Evolutionary conservation across 1,140 invertebrate species (phyloP).

Genomic region (Xylocopa sonorina): DNA sequence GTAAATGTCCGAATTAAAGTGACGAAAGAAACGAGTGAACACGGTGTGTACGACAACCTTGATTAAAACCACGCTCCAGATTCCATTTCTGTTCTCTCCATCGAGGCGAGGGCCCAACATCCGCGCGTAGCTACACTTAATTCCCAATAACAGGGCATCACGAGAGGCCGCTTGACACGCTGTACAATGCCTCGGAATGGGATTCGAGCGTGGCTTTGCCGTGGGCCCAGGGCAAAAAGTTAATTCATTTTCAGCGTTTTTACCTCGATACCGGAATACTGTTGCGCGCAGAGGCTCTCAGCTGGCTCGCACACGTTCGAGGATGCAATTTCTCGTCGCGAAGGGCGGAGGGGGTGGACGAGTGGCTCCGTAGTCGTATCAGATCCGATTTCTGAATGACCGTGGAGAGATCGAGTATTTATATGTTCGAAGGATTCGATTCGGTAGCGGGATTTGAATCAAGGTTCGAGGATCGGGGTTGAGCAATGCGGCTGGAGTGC

Average conservation of each 20-base stretch:
- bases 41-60: constrained; percentile 12
- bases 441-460: not conserved
- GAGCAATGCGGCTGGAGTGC: constrained; percentile 20
- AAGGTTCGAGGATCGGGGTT: constrained; percentile 6
- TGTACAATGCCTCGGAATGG: constrained; percentile 58
- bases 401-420: constrained; percentile 9
- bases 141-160: constrained; percentile 47
- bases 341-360: not conserved
- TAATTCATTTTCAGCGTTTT: constrained; percentile 79
- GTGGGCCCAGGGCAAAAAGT: constrained; percentile 72
- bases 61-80: too few relatives aligned
- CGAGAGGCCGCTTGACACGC: constrained; percentile 48
- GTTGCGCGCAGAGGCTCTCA: constrained; percentile 64
- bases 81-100: too few relatives aligned
- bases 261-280: constrained; percentile 73
- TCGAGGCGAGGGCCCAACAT: constrained; percentile 6
- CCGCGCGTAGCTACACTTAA: constrained; percentile 56
- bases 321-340: not conserved
- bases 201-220: constrained; percentile 65
- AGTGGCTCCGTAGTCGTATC: not conserved
- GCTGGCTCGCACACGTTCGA: not conserved
- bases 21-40: not conserved
- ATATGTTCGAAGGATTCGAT: not conserved
- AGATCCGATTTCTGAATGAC: constrained; percentile 33
- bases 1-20: too few relatives aligned